Evolutionary conservation across 2,113 vertebrate genomes (phyloP).

Genomic region (Corvus cornix): DNA sequence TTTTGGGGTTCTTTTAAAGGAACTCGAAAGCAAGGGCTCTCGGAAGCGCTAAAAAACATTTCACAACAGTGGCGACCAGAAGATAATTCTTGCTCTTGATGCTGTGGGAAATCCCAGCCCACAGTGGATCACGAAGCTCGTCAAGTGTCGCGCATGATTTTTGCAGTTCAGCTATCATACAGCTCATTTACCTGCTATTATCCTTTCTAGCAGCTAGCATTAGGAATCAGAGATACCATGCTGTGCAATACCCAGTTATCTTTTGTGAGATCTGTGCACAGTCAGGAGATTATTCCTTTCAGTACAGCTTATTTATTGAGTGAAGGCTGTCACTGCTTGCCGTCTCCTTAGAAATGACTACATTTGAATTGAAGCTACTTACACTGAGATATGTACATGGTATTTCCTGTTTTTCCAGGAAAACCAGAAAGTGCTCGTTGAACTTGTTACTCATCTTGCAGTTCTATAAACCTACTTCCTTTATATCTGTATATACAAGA

Average conservation of each 20-base stretch:
- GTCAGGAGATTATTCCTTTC: background rate
- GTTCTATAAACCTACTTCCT: background rate
- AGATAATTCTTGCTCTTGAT: background rate
- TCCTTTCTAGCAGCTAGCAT: background rate
- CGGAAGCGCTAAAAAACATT: rapidly evolving
- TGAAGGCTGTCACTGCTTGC: background rate
- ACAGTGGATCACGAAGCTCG: background rate
- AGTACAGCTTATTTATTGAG: background rate
- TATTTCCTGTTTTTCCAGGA: background rate
- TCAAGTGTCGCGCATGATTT: rapidly evolving
- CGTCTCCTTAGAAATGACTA: background rate
- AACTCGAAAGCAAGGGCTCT: background rate
- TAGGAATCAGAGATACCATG: background rate
- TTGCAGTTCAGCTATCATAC: background rate
- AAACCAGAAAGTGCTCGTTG: background rate
- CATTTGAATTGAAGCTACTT: background rate
- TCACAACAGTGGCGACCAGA: background rate
- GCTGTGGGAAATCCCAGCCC: no score
- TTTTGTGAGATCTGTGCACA: rapidly evolving
- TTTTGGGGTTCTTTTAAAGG: background rate
- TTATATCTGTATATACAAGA: background rate
- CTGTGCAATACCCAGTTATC: no score
- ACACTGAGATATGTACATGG: background rate
- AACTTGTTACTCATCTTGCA: background rate
- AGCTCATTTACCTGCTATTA: rapidly evolving